Base-by-base conservation (phyloP, 2,888 invertebrate species). In the Eupithecia inturbata region DNA sequence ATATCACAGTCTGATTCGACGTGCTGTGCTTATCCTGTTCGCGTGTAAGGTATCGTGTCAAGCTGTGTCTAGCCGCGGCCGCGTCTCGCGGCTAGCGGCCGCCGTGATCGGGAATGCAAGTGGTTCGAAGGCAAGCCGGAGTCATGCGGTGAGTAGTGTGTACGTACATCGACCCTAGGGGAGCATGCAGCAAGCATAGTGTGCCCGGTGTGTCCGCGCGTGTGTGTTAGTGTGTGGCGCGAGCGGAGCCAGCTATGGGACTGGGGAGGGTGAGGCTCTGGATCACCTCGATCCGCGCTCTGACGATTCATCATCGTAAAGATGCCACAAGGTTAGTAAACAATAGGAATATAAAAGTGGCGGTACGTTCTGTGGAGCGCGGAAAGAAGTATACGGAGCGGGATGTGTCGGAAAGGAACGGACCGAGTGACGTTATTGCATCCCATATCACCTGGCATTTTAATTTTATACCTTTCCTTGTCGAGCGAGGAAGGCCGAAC, bases 381-480 rank as follows among this genome's bases (percentile, higher is more conserved):
- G 89, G 89, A 89, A 87, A 84, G 90, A 85, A 87, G 87, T 89
- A 84, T 80, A 85, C 88, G 88, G 88, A 87, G 87, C 85, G 81
- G 90, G 90, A 90, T 82, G 87, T 89, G 87, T 89, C 84, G 90
- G 92, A 85, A 85, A 85, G 92, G 92, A 89, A 80, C 83, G 90
- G 92, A 87, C 86, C 86, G 86, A 91, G 90, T 92, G 90, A 91
- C 88, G 84, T 91, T 88, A 85, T 91, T 91, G 94, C 94, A 94
- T 94, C 94, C 94, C 94, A 94, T 94, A 94, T 94, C 94, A 94
- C 94, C 93, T 93, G 93, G 92, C 94, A 89, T 88, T 91, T 85
- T 85, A 92, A 94, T 94, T 94, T 94, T 94, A 94, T 94, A 94
- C 94, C 94, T 94, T 94, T 94, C 94, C 94, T 92, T 92, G 93